These are phyloP conservation scores for Pungitius pungitius DNA, from an alignment of 2,113 vertebrate species.

Conservation along the genomic window DNA sequence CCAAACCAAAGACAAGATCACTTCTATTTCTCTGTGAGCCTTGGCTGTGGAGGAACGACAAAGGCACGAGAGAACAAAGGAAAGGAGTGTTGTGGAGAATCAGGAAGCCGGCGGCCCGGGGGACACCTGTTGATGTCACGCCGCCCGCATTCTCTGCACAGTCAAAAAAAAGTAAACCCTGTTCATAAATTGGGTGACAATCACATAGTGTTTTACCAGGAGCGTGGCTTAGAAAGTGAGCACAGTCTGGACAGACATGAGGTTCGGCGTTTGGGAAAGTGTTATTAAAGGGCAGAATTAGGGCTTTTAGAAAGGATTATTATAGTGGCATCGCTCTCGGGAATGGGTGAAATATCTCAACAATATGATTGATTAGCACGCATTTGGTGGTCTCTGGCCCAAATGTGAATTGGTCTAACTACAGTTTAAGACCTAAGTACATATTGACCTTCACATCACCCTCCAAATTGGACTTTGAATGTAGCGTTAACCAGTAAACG, in stretches of 20 bases:
- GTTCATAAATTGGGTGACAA: background rate
- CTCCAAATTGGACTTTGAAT: background rate
- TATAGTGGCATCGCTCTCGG: background rate
- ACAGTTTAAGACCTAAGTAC: background rate
- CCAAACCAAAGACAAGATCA: background rate
- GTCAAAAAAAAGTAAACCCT: too few species aligned
- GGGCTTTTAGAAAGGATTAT: background rate
- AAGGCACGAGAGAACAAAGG: conserved; percentile 46
- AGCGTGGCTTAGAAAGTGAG: too few species aligned
- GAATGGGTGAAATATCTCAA: background rate
- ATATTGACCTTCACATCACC: background rate
- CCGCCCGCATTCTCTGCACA: background rate
- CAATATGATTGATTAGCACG: background rate
- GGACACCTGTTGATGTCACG: conserved; percentile 46
- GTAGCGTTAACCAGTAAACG: background rate
- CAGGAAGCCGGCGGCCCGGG: background rate
- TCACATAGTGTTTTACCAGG: too few species aligned
- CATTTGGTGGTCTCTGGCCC: too few species aligned
- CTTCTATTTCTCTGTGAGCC: background rate
- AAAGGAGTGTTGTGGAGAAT: background rate
- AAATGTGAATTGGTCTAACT: background rate
- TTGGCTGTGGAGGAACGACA: conserved; percentile 22
- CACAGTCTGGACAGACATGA: background rate
- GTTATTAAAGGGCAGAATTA: background rate
- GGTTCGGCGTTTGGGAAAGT: background rate